Percentiles rank a stretch among this genome's conserved stretches.
These are phyloP conservation scores for Ylistrum balloti DNA, from an alignment of 1,140 invertebrate genomes.

Conservation along the genomic window DNA sequence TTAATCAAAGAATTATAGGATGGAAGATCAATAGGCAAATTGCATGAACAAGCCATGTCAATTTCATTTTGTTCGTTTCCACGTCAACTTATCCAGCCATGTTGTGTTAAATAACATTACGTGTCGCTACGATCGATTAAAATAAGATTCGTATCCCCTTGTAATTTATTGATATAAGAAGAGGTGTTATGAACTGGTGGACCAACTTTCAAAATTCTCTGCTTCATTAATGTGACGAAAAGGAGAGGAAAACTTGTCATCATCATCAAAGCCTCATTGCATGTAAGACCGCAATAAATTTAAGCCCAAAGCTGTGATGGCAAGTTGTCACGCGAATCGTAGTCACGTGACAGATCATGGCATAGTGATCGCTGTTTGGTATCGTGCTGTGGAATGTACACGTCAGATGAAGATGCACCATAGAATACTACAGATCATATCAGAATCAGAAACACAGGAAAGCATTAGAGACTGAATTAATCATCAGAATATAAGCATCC, in stretches of 20 bases:
- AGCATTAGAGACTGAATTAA: background rate
- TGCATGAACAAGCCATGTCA: conserved; percentile 32
- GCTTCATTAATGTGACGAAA: conserved; percentile 38
- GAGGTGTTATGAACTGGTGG: conserved; percentile 37
- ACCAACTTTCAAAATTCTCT: conserved; percentile 29
- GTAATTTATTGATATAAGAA: conserved; percentile 27
- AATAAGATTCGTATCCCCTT: conserved; percentile 14
- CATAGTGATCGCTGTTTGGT: background rate
- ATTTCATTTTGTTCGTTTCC: conserved; percentile 21
- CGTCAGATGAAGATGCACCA: background rate
- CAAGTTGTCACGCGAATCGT: background rate
- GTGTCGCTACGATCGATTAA: conserved; percentile 24
- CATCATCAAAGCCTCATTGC: background rate
- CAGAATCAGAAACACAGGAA: background rate
- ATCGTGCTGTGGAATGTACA: background rate
- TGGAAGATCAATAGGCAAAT: conserved; percentile 22
- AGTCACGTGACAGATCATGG: background rate
- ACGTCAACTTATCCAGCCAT: conserved; percentile 25
- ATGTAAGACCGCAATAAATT: conserved; percentile 28
- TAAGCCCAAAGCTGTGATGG: background rate
- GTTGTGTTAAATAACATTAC: conserved; percentile 39
- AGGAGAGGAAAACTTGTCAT: conserved; percentile 12
- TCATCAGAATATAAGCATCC: background rate
- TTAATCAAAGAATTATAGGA: background rate
- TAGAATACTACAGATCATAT: background rate